Conservation (phyloP, 23 tunicate genomes). For the Phallusia fumigata region DNA sequence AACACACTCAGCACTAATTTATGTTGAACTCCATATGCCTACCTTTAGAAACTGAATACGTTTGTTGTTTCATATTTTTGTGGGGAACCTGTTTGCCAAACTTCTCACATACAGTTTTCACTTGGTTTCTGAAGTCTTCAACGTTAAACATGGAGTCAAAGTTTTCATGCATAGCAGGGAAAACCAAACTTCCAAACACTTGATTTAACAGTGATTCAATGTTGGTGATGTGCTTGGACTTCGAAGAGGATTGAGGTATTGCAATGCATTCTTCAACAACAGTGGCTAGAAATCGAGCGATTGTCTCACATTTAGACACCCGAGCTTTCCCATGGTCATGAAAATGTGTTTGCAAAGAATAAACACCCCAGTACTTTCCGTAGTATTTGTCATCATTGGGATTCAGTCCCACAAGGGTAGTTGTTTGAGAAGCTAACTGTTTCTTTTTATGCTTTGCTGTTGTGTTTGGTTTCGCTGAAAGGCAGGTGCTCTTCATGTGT, state of each 20-base stretch:
- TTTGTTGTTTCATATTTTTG: constrained; percentile 17
- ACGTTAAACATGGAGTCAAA: neutral
- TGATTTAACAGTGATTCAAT: neutral
- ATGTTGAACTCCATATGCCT: neutral
- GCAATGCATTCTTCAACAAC: neutral
- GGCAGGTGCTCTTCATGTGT: neutral
- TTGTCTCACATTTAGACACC: constrained; percentile 9
- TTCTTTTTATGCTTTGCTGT: constrained; percentile 9
- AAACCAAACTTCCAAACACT: neutral
- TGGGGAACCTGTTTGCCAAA: constrained; percentile 15
- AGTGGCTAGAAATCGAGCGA: neutral
- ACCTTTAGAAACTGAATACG: constrained; percentile 25
- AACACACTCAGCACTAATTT: neutral
- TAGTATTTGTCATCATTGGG: neutral
- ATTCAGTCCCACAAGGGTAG: neutral
- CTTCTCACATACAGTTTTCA: constrained; percentile 14
- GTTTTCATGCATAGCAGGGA: neutral
- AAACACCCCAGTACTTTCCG: constrained; percentile 57
- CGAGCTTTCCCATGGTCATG: constrained; percentile 11
- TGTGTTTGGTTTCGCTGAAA: neutral
- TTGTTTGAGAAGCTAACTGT: neutral
- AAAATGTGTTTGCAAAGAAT: constrained; percentile 46
- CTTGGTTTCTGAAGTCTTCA: constrained; percentile 21
- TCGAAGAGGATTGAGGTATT: neutral
- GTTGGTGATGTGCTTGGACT: neutral